Base-by-base conservation (phyloP, 1,140 invertebrate genomes). In the Drosophila watanabei region DNA sequence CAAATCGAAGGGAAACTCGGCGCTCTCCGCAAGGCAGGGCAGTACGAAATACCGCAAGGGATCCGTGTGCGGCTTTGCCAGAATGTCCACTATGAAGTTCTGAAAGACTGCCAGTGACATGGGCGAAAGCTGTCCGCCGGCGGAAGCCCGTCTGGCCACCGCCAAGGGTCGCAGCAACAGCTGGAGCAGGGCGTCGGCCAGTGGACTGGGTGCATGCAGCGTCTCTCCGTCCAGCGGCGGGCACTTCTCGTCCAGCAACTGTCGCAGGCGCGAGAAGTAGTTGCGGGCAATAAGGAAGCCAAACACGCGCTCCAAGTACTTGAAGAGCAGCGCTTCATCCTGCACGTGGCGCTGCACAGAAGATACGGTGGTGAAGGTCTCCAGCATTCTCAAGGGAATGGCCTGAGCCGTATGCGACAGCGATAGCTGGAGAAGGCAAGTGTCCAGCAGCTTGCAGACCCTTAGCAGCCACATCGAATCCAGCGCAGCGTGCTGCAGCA, bases 371-470 rank as follows among this genome's bases (percentile, higher is more conserved):
- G 96, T 97, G 73, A 97, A 97, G n/a, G 96, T 95, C 93, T 97
- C 97, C 82, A 97, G 89, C 92, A 97, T 96, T 83, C 97, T 94
- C 41, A 97, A 93, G 2, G 97, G 96, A 64, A 97, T 95, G n/a
- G 97, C 96, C 82, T 97, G 94, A 72, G 93, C 93, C 90, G 76
- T 75, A 18, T 90, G 63, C 69, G 91, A 70, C 8, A 77, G 59
- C 14, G 78, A 65, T 46, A 93, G 51, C 46, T 93, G 90, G 14
- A 86, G 64, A 8, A 93, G 59, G 39, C 93, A 93, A 11, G 90
- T 63, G 45, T 84, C 82, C 30, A 93, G 56, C 16, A 93, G 57
- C 51, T 86, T 88, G 49, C 92, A 87, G 8, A 92, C 63, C 9
- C 91, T 80, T 48, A 91, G 60, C 49, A 90, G 61, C 92, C 92